Evolutionary conservation across 2,113 vertebrate species (phyloP), one percentile per base, ranked within the genome.

Genomic region (Colossoma macropomum): DNA sequence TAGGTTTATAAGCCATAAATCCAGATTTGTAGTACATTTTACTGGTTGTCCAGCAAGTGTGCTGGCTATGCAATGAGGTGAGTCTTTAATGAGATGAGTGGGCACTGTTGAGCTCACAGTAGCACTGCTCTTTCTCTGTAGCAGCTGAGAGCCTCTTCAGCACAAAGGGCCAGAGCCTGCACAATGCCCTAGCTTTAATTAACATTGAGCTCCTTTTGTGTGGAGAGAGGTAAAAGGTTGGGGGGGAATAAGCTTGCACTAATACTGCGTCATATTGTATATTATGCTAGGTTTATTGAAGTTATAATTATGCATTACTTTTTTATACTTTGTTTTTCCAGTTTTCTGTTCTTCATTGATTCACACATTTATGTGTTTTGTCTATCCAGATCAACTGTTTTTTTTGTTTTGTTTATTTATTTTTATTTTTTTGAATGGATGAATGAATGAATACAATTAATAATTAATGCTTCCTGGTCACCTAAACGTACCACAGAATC

Each of bases 21-120:
- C 7, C 15, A 60, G 81, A n/a, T 70, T 60, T 70, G 70, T 60
- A 25, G 32, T 71, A 27, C 60, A 13, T 60, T 81, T 66, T 52
- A 66, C 65, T 54, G 59, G 48, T 38, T 48, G 65, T 62, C 34
- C 56, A 59, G 34, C 54, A 72, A 48, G 60, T 63, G 27, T 45
- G 68, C 34, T 62, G 80, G 56, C 54, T 66, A 5, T 80, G 62
- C 60, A 70, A 81, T 81, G 84, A 81, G 66, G 78, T 34, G 77
- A 77, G 70, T 63, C 45, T 70, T 60, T 88, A 86, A 88, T 88
- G 84, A 88, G 84, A 88, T 88, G 87, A 79, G 87, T 88, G 87
- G 77, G 84, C 79, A 88, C 73, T 25, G 77, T 34, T 85, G 56
- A 77, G 70, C 72, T 70, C 62, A 70, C 45, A 70, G 63, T 70